A percentile compares a stretch with the other conserved stretches of the same genome.
Conservation (phyloP, 2,888 invertebrate genomes). For the Watsonalla binaria region DNA sequence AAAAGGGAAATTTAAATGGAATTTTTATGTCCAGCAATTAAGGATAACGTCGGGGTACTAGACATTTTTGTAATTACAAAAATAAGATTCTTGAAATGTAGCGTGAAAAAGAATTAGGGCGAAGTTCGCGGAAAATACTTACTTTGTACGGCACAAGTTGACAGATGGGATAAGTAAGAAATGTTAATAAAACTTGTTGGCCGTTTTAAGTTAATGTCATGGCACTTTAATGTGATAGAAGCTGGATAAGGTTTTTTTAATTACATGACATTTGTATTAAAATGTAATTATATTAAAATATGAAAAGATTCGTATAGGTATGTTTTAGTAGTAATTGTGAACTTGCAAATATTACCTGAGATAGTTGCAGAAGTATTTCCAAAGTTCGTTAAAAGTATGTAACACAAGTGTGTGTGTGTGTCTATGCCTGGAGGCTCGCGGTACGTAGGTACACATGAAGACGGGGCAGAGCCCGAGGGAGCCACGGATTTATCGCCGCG, state of each 20-base stretch:
- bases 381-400: not conserved
- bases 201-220: conserved; percentile 29
- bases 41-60: conserved; percentile 77
- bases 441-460: conserved; percentile 51
- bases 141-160: conserved; percentile 49
- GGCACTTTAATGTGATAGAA: not conserved
- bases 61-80: conserved; percentile 80
- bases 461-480: conserved; percentile 72
- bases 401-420: not conserved
- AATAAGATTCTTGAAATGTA: conserved; percentile 79
- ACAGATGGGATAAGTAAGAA: conserved; percentile 58
- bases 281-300: conserved; percentile 8
- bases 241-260: not conserved
- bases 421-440: conserved; percentile 11
- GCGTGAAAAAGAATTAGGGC: conserved; percentile 77
- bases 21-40: conserved; percentile 80
- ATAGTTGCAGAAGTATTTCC: not conserved
- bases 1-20: conserved; percentile 80
- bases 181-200: conserved; percentile 37
- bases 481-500: conserved; percentile 71
- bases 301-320: not conserved
- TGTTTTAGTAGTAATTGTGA: too few species aligned
- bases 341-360: too few species aligned
- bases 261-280: conserved; percentile 1
- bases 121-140: conserved; percentile 66